Base-by-base conservation (phyloP, 92 coral and sea anemone genomes). In the Montipora capitata region DNA sequence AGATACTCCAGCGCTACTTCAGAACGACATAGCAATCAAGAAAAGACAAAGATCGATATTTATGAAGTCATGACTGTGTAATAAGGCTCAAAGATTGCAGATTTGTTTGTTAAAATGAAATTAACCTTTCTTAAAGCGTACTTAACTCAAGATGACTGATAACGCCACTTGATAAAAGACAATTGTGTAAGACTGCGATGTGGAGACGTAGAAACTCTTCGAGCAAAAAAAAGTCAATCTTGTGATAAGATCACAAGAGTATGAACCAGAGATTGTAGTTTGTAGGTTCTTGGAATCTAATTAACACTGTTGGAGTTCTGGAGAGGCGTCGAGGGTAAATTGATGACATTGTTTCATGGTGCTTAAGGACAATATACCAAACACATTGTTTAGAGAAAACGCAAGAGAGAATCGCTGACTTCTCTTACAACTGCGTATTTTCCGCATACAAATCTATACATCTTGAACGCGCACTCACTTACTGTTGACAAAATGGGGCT, bases 271-370 rank as follows among this genome's bases (percentile, higher is more conserved):
- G n/a, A n/a, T 11, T 8, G 20, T 35, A 35, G 38, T 54, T 3
- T n/a, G 7, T 14, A 48, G 16, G 10, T 45, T 74, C 35, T 48
- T 68, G 85, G 42, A 82, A 69, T 82, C 86, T 61, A 82, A 82
- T 82, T 82, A 69, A n/a, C 86, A 82, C 86, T 77, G 18, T 57
- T 41, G 71, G 35, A 27, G 35, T 67, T 41, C 78, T 72, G 18
- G 42, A 43, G 78, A 67, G 86, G 86, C 86, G 86, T 82, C 40
- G 12, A 81, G 86, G 64, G 74, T 58, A 71, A 81, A 68, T 57
- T 71, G 69, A 82, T 57, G 17, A 52, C 71, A 70, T 82, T 72
- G 68, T 82, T 69, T 40, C 6, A 40, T 20, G 5, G 17, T 27
- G 35, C 35, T 27, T 0, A 27, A 27, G 35, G 35, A 27, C 35